These are phyloP conservation scores for Periparus ater DNA, from an alignment of 2,797 vertebrate genomes.

Conservation along the genomic window DNA sequence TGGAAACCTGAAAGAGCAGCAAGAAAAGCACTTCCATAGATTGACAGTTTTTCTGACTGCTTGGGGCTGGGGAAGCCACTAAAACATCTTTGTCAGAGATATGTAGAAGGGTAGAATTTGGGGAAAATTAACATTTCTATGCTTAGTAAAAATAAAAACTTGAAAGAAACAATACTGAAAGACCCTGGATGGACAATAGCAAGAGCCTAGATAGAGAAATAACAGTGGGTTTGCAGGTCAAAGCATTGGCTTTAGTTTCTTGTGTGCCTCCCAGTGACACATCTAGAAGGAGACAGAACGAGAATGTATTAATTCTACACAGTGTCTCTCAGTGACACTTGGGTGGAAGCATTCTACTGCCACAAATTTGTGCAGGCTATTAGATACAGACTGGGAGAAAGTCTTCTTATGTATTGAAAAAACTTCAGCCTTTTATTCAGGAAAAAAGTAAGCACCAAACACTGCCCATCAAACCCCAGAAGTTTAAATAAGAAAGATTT, in stretches of 20 bases:
- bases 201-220: not conserved
- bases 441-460: not conserved
- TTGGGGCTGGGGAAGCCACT: not conserved
- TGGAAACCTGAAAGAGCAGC: not conserved
- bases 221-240: not conserved
- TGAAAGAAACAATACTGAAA: not conserved
- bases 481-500: not conserved
- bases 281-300: not conserved
- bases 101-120: rapidly evolving
- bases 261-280: not conserved
- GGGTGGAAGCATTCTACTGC: not conserved
- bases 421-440: not conserved
- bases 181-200: not conserved
- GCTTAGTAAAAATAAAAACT: not conserved
- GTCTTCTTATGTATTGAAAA: not conserved
- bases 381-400: not conserved
- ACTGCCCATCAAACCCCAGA: not conserved
- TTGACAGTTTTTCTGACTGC: not conserved
- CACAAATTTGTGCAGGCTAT: not conserved
- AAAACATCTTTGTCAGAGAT: not conserved
- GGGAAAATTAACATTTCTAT: not conserved
- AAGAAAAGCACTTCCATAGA: not conserved
- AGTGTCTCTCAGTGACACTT: not conserved
- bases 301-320: not conserved
- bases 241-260: not conserved